A percentile compares a stretch with the other conserved stretches of the same genome.
Evolutionary conservation across 2,888 invertebrate species (phyloP).

Genomic region (Cephus nigrinus): DNA sequence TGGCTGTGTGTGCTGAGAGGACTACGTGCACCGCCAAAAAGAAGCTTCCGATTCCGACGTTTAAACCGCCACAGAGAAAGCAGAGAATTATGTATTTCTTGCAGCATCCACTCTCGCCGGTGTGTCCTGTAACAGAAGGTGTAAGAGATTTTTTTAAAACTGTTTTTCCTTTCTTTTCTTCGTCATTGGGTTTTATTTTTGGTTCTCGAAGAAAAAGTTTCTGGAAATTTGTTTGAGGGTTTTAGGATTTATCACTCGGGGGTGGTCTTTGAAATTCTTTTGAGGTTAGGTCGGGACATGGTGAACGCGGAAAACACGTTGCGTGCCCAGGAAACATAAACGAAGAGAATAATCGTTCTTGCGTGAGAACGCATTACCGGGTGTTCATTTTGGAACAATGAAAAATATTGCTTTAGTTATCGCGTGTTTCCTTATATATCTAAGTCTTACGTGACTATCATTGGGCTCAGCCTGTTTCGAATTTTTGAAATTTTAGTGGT

Average conservation of each 20-base stretch:
- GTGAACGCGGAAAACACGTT: background rate
- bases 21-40: conserved; percentile 84
- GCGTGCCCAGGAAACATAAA: background rate
- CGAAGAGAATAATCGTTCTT: background rate
- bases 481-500: background rate
- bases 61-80: conserved; percentile 83
- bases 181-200: background rate
- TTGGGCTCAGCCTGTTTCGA: background rate
- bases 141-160: background rate
- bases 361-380: background rate
- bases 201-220: too few relatives aligned
- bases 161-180: background rate
- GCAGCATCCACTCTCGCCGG: conserved; percentile 58
- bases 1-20: conserved; percentile 78
- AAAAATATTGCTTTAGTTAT: background rate
- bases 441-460: background rate
- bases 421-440: background rate
- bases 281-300: background rate
- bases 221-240: too few relatives aligned
- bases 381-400: background rate
- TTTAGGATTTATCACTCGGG: background rate
- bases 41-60: conserved; percentile 80
- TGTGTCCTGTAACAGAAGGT: conserved; percentile 12
- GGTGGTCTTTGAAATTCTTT: background rate
- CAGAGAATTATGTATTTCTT: conserved; percentile 86